A percentile compares a stretch with the other conserved stretches of the same genome.
Evolutionary conservation across 2,797 vertebrate genomes (phyloP).

Genomic region (Betta splendens): DNA sequence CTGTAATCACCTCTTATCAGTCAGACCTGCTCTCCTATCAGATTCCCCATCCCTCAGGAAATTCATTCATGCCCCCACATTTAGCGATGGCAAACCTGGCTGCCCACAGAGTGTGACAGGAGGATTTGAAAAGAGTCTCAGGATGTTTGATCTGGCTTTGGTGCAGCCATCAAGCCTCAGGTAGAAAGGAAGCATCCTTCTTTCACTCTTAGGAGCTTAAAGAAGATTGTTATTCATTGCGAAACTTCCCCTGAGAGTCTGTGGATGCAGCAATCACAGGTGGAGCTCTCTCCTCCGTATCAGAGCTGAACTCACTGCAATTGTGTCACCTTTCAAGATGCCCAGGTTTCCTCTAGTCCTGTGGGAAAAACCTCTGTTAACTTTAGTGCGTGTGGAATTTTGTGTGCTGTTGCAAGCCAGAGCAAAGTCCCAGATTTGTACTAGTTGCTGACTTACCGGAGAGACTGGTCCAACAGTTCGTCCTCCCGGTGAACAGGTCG

Average conservation of each 20-base stretch:
- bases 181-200: constrained; percentile 9
- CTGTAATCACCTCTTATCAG: constrained; percentile 13
- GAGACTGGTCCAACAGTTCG: constrained; percentile 38
- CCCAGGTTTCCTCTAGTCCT: constrained; percentile 4
- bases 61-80: constrained; percentile 8
- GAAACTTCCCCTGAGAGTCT: constrained; percentile 31
- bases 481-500: constrained; percentile 28
- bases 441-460: constrained; percentile 58
- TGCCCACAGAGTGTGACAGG: constrained; percentile 34
- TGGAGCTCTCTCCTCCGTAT: background rate
- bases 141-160: constrained; percentile 36
- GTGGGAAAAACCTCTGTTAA: constrained; percentile 10
- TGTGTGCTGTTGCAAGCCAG: constrained; percentile 4
- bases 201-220: constrained; percentile 9
- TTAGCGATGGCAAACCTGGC: constrained; percentile 19
- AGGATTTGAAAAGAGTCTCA: constrained; percentile 41
- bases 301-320: constrained; percentile 2
- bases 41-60: constrained; percentile 2
- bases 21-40: constrained; percentile 22
- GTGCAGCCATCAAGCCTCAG: constrained; percentile 35
- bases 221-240: constrained; percentile 4
- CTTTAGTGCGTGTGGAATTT: constrained; percentile 7
- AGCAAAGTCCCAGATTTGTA: constrained; percentile 23
- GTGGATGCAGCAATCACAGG: constrained; percentile 11
- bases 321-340: constrained; percentile 18